A percentile compares a stretch with the other conserved stretches of the same genome.
phyloP scores from a whole-genome alignment of 1,140 invertebrate species.

The Ctenoplectra terminalis region DNA sequence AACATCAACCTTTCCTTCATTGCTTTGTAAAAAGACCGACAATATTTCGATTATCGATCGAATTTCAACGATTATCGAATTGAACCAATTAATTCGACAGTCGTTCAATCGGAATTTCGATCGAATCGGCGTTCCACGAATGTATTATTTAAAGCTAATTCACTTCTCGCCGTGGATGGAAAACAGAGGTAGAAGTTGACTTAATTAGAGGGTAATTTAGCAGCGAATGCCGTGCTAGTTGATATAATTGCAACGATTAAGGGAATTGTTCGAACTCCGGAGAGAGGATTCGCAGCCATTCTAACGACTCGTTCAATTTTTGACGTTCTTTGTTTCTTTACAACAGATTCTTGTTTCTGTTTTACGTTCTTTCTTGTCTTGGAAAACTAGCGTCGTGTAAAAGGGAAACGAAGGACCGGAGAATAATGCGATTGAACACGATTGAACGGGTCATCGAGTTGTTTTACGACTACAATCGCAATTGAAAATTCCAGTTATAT shows the following conservation, averaged over 20 bases:
- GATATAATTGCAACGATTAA: constrained; percentile 61
- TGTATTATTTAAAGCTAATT: constrained; percentile 27
- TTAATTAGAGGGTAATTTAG: constrained; percentile 61
- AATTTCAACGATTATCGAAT: neutral
- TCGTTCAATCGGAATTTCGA: constrained; percentile 2
- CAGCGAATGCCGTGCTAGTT: constrained; percentile 40
- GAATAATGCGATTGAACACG: too few relatives aligned
- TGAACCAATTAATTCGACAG: neutral
- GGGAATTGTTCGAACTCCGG: constrained; percentile 27
- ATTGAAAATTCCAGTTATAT: constrained; percentile 29
- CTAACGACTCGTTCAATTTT: neutral
- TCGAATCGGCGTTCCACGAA: neutral
- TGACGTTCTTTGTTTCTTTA: neutral
- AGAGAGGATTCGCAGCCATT: neutral
- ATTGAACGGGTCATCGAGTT: neutral
- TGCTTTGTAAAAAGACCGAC: neutral
- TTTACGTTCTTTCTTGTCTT: neutral
- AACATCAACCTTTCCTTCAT: neutral
- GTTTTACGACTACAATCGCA: neutral
- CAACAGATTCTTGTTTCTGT: too few relatives aligned
- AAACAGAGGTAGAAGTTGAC: constrained; percentile 50
- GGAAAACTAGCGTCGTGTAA: too few relatives aligned
- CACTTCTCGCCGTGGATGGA: constrained; percentile 9
- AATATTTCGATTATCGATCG: neutral
- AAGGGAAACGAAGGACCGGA: too few relatives aligned